Conservation (phyloP, 2,888 invertebrate species). For the Neocrepidodera transversa region DNA sequence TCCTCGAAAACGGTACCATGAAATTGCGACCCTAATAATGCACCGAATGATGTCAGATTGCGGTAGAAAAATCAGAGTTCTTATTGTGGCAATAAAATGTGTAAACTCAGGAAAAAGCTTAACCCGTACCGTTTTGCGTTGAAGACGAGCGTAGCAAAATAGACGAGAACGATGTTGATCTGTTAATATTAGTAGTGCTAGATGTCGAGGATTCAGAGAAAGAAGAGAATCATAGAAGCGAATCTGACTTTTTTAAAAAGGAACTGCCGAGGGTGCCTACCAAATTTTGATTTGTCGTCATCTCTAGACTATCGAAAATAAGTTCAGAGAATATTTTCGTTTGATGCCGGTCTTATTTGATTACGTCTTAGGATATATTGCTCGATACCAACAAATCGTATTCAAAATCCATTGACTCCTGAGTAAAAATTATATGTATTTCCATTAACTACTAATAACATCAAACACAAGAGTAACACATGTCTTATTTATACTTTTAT, state of each 20-base stretch:
- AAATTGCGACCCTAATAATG: conserved; percentile 5
- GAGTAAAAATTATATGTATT: conserved; percentile 38
- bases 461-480: too few species aligned
- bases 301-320: conserved; percentile 32
- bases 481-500: too few species aligned
- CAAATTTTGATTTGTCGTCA: conserved; percentile 35
- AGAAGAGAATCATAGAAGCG: conserved; percentile 33
- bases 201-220: conserved; percentile 33
- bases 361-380: conserved; percentile 36
- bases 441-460: too few species aligned
- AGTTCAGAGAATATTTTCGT: conserved; percentile 32
- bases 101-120: conserved; percentile 28
- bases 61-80: conserved; percentile 9
- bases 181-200: too few species aligned
- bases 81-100: conserved; percentile 7
- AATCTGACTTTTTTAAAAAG: conserved; percentile 32
- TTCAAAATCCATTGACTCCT: conserved; percentile 36
- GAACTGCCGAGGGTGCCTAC: conserved; percentile 30
- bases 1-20: conserved; percentile 10
- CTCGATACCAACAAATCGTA: conserved; percentile 35
- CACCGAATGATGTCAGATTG: conserved; percentile 11
- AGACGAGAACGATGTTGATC: too few species aligned
- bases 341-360: too few species aligned
- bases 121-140: too few species aligned
- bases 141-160: too few species aligned